These are phyloP conservation scores for Psephotus haematonotus DNA, from an alignment of 2,113 vertebrate genomes.

Conservation along the genomic window DNA sequence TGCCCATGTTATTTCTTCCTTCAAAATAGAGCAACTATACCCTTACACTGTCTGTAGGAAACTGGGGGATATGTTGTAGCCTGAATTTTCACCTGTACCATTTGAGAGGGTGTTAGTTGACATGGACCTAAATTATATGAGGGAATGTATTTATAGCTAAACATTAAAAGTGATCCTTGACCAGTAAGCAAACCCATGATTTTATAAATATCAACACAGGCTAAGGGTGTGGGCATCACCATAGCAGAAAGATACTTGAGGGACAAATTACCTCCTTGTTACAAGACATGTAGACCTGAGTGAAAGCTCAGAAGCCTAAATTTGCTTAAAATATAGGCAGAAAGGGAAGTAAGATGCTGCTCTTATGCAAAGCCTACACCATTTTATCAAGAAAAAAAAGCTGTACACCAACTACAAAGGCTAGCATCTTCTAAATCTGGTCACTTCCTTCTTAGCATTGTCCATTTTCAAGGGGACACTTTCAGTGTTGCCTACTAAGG, in stretches of 20 bases:
- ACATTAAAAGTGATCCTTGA: background rate
- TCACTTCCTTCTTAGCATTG: background rate
- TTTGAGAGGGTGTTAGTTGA: background rate
- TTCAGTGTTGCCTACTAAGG: background rate
- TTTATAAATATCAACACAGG: background rate
- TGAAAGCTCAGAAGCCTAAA: background rate
- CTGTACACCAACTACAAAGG: background rate
- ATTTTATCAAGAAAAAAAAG: background rate
- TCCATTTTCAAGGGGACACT: background rate
- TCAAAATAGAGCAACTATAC: background rate
- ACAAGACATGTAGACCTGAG: background rate
- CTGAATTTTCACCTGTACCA: background rate
- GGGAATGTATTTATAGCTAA: background rate
- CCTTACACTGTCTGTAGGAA: background rate
- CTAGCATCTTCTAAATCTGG: background rate
- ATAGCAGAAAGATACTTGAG: background rate
- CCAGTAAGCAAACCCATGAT: background rate
- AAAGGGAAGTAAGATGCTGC: background rate
- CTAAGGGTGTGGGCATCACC: background rate
- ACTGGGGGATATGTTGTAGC: background rate
- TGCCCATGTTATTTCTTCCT: background rate
- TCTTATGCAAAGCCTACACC: background rate
- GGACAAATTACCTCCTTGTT: background rate
- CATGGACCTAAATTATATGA: background rate
- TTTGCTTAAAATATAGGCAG: background rate